Evolutionary conservation across 2,888 invertebrate species (phyloP), one percentile per base, ranked within the genome.

Genomic region (Melieria crassipennis): DNA sequence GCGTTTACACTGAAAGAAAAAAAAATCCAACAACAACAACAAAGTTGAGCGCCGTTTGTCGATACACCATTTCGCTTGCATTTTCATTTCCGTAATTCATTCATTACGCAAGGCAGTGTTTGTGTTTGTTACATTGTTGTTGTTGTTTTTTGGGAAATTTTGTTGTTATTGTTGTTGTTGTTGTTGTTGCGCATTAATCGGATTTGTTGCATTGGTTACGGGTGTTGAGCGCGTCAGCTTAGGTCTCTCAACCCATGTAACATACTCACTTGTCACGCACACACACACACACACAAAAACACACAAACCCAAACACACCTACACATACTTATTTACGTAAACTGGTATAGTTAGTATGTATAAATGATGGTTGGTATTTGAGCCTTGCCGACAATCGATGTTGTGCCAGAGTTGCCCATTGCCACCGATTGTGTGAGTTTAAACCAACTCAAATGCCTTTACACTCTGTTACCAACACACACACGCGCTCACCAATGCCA

Each of bases 201-300:
- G 68, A 69, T 69, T 69, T 69, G 68, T 62, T 62, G 61, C 68
- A 61, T 61, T 62, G 61, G 62, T 45, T 56, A 61, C 61, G 55
- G 30, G 55, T 69, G 66, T 56, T 57, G 66, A 30, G 30, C 30
- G 30, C 30, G 30, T 30, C 30, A 30, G 30, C 30, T 30, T 30
- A 30, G 30, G 30, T 2, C 3, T 3, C 30, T 30, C 30, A 30
- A 30, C 30, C 3, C 30, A 30, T 30, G 30, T 30, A 30, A 30
- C 57, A 7, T 62, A 55, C 62, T 45, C 68, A 11, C 50, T 60
- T 67, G 50, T 50, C 43, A 30, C 30, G 16, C 67, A 67, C 48
- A 67, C 58, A 68, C 67, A 68, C 67, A 57, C 60, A 68, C 13
- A 50, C 60, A 68, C 30, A 30, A 45, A 42, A 47, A 3, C 62